These are phyloP conservation scores for Oscheius sp. DNA, from an alignment of 2,888 invertebrate species.

Conservation along the genomic window DNA sequence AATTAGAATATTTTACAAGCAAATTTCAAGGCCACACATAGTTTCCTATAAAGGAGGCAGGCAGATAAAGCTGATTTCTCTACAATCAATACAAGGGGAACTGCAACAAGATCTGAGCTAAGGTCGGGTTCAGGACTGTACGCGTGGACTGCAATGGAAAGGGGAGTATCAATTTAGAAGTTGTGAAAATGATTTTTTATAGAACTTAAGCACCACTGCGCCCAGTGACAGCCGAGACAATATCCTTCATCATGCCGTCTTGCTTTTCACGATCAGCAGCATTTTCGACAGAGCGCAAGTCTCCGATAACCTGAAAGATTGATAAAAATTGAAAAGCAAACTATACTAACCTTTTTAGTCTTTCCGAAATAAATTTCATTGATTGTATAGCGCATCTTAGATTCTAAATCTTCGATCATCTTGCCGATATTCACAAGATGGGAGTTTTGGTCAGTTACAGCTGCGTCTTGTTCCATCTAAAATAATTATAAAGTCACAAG, in stretches of 20 bases:
- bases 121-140: not conserved
- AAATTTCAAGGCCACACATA: conserved; percentile 28
- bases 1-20: conserved; percentile 24
- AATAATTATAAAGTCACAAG: not conserved
- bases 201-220: conserved; percentile 33
- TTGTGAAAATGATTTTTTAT: not conserved
- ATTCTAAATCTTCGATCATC: conserved; percentile 99
- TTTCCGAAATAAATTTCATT: conserved; percentile 99
- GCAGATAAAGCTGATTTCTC: conserved; percentile 12
- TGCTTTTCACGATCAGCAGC: conserved; percentile 45
- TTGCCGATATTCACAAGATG: conserved; percentile 98
- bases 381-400: conserved; percentile 95
- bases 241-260: conserved; percentile 48
- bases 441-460: conserved; percentile 89
- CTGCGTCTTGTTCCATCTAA: conserved; percentile 87
- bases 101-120: conserved; percentile 14
- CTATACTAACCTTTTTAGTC: conserved; percentile 28
- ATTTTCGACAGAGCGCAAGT: conserved; percentile 52
- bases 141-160: conserved; percentile 4
- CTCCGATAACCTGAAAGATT: conserved; percentile 46
- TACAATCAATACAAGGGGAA: conserved; percentile 13
- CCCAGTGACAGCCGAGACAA: conserved; percentile 45
- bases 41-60: not conserved
- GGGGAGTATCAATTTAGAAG: conserved; percentile 12
- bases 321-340: not conserved